Conservation (phyloP, 2,888 invertebrate genomes). For the Meliscaeva auricollis region DNA sequence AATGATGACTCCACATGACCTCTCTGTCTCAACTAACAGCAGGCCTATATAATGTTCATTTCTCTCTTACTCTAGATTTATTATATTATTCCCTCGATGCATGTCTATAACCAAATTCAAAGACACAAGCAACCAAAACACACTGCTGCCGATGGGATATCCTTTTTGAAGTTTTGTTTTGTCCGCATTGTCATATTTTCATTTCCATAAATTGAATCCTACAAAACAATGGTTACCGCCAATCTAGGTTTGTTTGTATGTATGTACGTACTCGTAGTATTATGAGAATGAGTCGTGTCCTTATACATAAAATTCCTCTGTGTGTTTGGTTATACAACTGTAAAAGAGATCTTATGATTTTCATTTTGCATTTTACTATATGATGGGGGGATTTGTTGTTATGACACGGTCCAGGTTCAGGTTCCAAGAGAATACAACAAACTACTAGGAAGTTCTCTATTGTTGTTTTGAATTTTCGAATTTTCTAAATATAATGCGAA, state of each 20-base stretch:
- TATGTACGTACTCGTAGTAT: no score
- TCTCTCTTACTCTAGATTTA: constrained; percentile 2
- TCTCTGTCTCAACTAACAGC: background rate
- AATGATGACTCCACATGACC: background rate
- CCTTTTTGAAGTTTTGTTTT: constrained; percentile 27
- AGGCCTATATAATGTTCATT: background rate
- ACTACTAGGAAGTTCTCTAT: constrained; percentile 2
- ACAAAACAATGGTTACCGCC: constrained; percentile 1
- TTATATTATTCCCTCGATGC: background rate
- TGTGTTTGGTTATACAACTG: constrained; percentile 1
- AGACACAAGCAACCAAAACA: constrained; percentile 7
- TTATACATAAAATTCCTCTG: no score
- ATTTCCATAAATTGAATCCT: constrained; percentile 56
- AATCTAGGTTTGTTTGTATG: background rate
- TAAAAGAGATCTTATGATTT: constrained; percentile 21
- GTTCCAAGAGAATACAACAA: background rate
- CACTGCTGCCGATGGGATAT: constrained; percentile 11
- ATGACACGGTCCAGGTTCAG: constrained; percentile 22
- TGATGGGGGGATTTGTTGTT: constrained; percentile 20
- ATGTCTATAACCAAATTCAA: background rate
- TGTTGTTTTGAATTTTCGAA: constrained; percentile 21
- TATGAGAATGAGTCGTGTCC: no score
- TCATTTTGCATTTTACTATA: constrained; percentile 24
- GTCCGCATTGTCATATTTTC: constrained; percentile 30
- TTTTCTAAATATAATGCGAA: constrained; percentile 2